Base-by-base conservation (phyloP, 1,140 invertebrate genomes). In the Tribolium castaneum region DNA sequence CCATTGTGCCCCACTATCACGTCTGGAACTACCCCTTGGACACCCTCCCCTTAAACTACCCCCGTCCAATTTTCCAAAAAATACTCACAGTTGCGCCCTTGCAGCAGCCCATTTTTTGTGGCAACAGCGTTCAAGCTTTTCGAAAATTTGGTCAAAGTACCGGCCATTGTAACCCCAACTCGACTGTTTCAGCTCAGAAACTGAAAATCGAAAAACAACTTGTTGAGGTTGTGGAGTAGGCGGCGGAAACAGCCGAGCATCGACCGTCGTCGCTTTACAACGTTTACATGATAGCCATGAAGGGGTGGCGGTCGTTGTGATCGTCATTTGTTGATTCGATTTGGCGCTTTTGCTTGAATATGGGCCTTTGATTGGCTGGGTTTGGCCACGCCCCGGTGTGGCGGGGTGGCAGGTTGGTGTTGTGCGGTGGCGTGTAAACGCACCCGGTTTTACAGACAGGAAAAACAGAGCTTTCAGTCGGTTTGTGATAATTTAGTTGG, bases 151-250 rank as follows among this genome's bases (percentile, higher is more conserved):
- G 84, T 84, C 6, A 85, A 77, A 16, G 81, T 82, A 56, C 84
- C 84, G 79, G 84, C 84, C 84, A 85, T 85, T 66, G 35, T 84
- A 83, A 84, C 81, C 83, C 83, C 78, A 82, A 79, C 25, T n/a
- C 78, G 81, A 79, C 25, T n/a, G 13, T 34, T 56, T 34, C 72
- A 7, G 25, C 50, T 45, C n/a, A 51, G 39, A 50, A 72, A 66
- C 59, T 66, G 59, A 66, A 66, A 66, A 66, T 66, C 59, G 59
- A 66, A 66, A 66, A 66, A 66, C 59, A 66, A 66, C 59, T 66
- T 66, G 59, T 66, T 66, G 59, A 66, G 30, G 59, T 66, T 66
- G 30, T 12, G 22, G 59, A 30, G 70, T 72, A n/a, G 70, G 70
- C n/a, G 70, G 6, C 71, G 77, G 73, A 75, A 62, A 35, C 13